Conservation (phyloP, 2,888 invertebrate genomes). For the Lampropteryx suffumata region DNA sequence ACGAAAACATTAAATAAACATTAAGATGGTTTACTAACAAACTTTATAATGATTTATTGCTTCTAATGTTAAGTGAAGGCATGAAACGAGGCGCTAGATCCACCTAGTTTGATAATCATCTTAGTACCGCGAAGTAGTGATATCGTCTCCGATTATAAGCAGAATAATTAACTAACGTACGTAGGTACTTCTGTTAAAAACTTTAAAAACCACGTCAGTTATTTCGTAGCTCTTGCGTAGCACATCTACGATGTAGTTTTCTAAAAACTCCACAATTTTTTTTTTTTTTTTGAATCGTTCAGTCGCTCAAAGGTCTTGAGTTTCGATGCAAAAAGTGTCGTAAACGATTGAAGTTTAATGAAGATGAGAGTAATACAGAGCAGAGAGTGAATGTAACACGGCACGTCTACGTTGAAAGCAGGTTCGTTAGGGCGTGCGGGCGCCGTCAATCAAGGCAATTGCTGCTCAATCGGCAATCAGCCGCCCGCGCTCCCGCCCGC, state of each 20-base stretch:
- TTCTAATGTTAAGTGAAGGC: conserved; percentile 49
- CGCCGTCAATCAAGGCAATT: conserved; percentile 82
- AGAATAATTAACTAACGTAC: no score
- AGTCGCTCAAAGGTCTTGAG: neutral
- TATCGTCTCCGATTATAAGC: no score
- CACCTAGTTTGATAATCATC: no score
- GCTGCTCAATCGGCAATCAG: conserved; percentile 83
- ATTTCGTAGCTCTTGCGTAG: conserved; percentile 7
- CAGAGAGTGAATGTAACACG: conserved; percentile 23
- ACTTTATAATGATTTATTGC: conserved; percentile 71
- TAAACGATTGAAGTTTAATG: conserved; percentile 7
- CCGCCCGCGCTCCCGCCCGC: conserved; percentile 46
- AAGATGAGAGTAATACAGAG: conserved; percentile 20
- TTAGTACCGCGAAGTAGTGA: no score
- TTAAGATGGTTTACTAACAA: conserved; percentile 53
- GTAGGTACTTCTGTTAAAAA: no score
- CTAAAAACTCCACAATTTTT: no score
- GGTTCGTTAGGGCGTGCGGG: conserved; percentile 77
- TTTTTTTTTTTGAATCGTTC: neutral
- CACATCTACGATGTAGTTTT: conserved; percentile 1
- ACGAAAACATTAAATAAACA: conserved; percentile 62
- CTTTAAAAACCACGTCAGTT: no score
- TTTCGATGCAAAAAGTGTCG: conserved; percentile 7
- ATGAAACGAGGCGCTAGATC: conserved; percentile 10
- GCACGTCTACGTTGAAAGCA: conserved; percentile 75